Percentiles rank a stretch among this genome's conserved stretches.
Evolutionary conservation across 92 coral and sea anemone genomes (phyloP).

Genomic region (Pocillopora meandrina): DNA sequence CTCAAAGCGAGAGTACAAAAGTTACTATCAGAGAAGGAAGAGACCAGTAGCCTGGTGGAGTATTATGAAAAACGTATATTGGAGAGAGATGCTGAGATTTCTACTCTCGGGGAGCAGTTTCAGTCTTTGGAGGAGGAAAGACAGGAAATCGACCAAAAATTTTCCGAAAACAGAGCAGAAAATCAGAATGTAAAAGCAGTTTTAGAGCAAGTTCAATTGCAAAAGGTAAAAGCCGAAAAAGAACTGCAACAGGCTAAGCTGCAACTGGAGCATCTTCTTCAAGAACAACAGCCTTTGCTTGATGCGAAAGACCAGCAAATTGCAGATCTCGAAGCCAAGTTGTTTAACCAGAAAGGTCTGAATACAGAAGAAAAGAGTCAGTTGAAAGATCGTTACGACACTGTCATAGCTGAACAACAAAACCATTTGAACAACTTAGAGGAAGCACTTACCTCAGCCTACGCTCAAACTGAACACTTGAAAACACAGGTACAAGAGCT

Average conservation of each 20-base stretch:
- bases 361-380: neutral
- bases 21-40: slow-evolving; percentile 51
- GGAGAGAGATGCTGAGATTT: slow-evolving; percentile 45
- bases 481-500: slow-evolving; percentile 39
- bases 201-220: slow-evolving; percentile 32
- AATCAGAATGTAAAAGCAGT: slow-evolving; percentile 8
- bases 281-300: slow-evolving; percentile 26
- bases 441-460: slow-evolving; percentile 27
- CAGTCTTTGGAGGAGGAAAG: slow-evolving; percentile 42
- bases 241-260: slow-evolving; percentile 26
- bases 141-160: slow-evolving; percentile 10
- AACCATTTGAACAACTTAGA: slow-evolving; percentile 37
- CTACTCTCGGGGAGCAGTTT: slow-evolving; percentile 46
- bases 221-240: slow-evolving; percentile 29
- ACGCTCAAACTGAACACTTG: slow-evolving; percentile 36
- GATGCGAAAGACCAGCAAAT: slow-evolving; percentile 35
- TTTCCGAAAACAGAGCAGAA: slow-evolving; percentile 12
- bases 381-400: slow-evolving; percentile 32
- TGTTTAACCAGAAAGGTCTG: slow-evolving; percentile 19
- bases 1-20: slow-evolving; percentile 53
- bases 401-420: slow-evolving; percentile 32
- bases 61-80: slow-evolving; percentile 57
- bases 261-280: slow-evolving; percentile 15
- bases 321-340: slow-evolving; percentile 27
- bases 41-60: slow-evolving; percentile 37